These are phyloP conservation scores for Falcunculus frontatus DNA, from an alignment of 2,113 vertebrate genomes.

Conservation along the genomic window DNA sequence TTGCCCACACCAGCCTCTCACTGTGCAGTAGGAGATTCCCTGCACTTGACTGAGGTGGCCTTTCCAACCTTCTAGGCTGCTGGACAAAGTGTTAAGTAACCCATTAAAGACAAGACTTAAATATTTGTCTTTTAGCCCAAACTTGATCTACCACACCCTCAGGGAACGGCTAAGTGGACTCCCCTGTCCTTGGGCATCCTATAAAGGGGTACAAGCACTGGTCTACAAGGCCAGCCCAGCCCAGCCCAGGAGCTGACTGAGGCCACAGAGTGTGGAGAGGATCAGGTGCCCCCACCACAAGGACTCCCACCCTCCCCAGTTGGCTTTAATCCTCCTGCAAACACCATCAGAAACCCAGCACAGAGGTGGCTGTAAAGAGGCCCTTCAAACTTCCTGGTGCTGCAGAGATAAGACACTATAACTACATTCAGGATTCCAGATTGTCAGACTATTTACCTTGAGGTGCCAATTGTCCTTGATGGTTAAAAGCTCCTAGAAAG, in stretches of 20 bases:
- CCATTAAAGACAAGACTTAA: neutral
- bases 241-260: neutral
- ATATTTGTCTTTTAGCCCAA: neutral
- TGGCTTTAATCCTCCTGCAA: neutral
- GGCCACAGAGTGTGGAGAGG: neutral
- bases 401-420: neutral
- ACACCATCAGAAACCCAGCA: neutral
- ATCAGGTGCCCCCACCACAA: neutral
- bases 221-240: neutral
- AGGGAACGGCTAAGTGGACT: neutral
- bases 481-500: neutral
- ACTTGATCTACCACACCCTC: neutral
- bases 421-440: constrained; percentile 13
- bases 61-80: neutral
- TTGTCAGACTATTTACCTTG: constrained; percentile 5
- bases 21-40: neutral
- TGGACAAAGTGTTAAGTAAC: neutral
- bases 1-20: neutral
- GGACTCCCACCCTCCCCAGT: neutral
- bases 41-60: neutral
- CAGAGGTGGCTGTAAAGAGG: neutral
- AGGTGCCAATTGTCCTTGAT: neutral
- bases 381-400: neutral
- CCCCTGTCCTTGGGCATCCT: neutral
- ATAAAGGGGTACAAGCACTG: neutral